Evolutionary conservation across 2,797 vertebrate species (phyloP).

Genomic region (Sarcoramphus papa): DNA sequence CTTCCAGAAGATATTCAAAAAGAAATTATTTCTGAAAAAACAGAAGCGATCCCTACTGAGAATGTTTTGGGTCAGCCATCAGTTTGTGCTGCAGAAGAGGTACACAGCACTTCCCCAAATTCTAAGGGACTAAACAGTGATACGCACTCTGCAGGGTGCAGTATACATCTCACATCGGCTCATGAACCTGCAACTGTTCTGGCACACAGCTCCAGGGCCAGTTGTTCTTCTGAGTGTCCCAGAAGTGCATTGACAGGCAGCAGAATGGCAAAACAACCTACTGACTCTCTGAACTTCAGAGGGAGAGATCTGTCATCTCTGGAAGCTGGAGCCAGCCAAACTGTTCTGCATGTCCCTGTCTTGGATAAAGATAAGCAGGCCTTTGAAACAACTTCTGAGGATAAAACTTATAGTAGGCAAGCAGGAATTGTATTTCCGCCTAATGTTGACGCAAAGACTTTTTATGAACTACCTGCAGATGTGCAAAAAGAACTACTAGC

Average conservation of each 20-base stretch:
- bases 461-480: conserved; percentile 76
- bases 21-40: conserved; percentile 71
- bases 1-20: conserved; percentile 84
- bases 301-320: not conserved
- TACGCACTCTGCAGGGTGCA: not conserved
- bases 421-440: conserved; percentile 66
- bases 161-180: not conserved
- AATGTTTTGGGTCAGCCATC: not conserved
- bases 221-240: not conserved
- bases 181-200: not conserved
- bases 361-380: not conserved
- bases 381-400: not conserved
- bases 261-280: not conserved
- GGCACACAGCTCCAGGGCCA: not conserved
- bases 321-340: not conserved
- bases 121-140: not conserved
- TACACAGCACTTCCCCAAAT: not conserved
- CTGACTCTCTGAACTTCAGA: not conserved
- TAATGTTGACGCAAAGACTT: conserved; percentile 81
- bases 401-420: not conserved
- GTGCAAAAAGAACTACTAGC: conserved; percentile 81
- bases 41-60: not conserved
- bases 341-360: not conserved
- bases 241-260: not conserved
- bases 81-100: not conserved